Base-by-base conservation (phyloP, 2,797 vertebrate species). In the Anas georgica region DNA sequence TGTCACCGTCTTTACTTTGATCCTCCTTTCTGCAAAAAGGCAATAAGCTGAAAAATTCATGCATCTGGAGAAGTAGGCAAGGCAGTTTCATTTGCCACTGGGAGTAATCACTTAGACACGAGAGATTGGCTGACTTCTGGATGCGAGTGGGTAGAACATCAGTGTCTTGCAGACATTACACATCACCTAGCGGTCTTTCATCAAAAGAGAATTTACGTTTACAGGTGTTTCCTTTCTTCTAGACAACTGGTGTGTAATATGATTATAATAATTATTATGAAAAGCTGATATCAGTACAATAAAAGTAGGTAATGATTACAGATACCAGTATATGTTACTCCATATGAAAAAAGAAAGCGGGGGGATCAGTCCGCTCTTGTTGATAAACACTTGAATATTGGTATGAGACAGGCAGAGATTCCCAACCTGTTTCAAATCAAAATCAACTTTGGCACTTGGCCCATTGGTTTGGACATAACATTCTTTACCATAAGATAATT, bases 1-100 rank as follows among this genome's bases (percentile, higher is more conserved):
- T 95, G 86, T 81, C 69, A 39, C 43, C 11, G 12, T 79, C 39
- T 89, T 78, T 56, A 20, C 66, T 88, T 82, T 89, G 76, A 93
- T 92, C 35, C 23, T 22, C 22, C 58, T 82, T 87, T 23, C 69
- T 84, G 58, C 25, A 69, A 48, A 76, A 78, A 66, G 74, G 58
- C 48, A 64, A 6, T 52, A 77, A 87, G 37, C 60, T 88, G 37
- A 85, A 91, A 88, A 92, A 91, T 45, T 79, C 8, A 29, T 55
- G n/a, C 14, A 35, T 63, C 73, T 88, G 76, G 35, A 86, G 52
- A 90, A 59, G 20, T 0, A 33, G 54, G 33, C 18, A 87, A 88
- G 41, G 28, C 3, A n/a, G 29, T 81, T 90, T 83, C 69, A 81
- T 72, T 50, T 92, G 50, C 31, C 35, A 23, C 39, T 39, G 67